Conservation (phyloP, 1,140 invertebrate genomes). For the Achatina immaculata region DNA sequence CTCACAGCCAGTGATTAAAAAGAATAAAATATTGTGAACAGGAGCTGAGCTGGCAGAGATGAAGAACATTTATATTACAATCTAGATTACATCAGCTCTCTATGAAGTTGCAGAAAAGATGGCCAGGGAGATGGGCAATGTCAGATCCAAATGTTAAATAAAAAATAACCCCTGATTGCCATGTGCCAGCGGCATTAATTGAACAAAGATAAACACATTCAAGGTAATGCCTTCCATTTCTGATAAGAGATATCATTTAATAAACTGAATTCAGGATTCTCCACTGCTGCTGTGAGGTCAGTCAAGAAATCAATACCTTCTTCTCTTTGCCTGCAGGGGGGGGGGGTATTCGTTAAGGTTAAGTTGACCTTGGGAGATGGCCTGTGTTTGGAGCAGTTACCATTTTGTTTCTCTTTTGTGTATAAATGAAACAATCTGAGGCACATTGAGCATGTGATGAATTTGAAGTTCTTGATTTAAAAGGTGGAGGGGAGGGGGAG, state of each 20-base stretch:
- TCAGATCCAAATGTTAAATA: too few species aligned
- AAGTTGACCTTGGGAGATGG: background rate
- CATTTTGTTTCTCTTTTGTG: background rate
- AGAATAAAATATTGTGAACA: too few species aligned
- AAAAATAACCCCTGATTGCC: background rate
- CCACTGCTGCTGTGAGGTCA: background rate
- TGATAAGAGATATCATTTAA: background rate
- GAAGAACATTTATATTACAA: too few species aligned
- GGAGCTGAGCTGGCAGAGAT: too few species aligned
- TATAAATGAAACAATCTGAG: background rate
- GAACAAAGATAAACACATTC: background rate
- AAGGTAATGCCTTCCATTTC: background rate
- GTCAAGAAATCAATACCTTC: background rate
- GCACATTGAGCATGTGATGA: background rate
- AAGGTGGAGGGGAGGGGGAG: too few species aligned
- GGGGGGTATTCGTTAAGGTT: background rate
- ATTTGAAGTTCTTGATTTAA: background rate
- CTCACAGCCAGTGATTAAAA: too few species aligned
- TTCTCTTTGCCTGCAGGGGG: background rate
- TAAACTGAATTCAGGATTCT: background rate
- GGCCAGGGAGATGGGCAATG: too few species aligned
- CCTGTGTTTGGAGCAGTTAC: background rate
- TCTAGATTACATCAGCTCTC: too few species aligned
- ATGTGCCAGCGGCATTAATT: background rate
- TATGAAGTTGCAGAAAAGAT: too few species aligned